Percentiles rank a stretch among this genome's conserved stretches.
Evolutionary conservation across 2,113 vertebrate genomes (phyloP).

Genomic region (Ascaphus truei): DNA sequence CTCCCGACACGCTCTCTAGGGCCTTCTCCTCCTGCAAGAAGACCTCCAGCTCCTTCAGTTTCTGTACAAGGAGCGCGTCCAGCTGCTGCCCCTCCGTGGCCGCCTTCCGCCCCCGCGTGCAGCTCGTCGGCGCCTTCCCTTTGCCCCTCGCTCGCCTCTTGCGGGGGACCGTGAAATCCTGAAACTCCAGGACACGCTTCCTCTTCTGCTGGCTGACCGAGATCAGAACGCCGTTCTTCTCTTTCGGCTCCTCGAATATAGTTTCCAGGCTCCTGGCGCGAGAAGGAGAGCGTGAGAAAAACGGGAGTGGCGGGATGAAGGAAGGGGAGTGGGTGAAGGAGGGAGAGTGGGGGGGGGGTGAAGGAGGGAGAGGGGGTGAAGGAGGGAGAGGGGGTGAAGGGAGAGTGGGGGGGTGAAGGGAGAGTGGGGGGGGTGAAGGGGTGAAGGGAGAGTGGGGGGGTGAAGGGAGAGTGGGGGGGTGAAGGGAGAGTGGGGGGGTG

Average conservation of each 20-base stretch:
- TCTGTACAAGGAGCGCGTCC: slow-evolving; percentile 83
- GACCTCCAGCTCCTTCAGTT: slow-evolving; percentile 83
- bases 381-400: no score
- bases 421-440: no score
- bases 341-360: no score
- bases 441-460: no score
- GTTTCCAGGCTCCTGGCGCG: slow-evolving; percentile 84
- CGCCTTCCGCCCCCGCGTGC: slow-evolving; percentile 69
- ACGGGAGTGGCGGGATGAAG: neutral
- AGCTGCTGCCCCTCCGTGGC: slow-evolving; percentile 71
- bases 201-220: slow-evolving; percentile 89
- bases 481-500: no score
- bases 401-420: no score
- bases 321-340: no score
- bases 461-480: no score
- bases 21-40: slow-evolving; percentile 77
- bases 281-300: neutral
- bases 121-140: slow-evolving; percentile 59
- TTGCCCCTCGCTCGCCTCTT: slow-evolving; percentile 73
- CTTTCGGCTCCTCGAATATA: slow-evolving; percentile 92
- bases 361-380: no score
- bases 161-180: slow-evolving; percentile 86
- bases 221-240: slow-evolving; percentile 80
- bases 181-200: slow-evolving; percentile 86
- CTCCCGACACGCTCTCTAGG: slow-evolving; percentile 49